A percentile compares a stretch with the other conserved stretches of the same genome.
These are phyloP conservation scores for Tadarida brasiliensis DNA, from an alignment of 2,797 vertebrate species.

Conservation along the genomic window DNA sequence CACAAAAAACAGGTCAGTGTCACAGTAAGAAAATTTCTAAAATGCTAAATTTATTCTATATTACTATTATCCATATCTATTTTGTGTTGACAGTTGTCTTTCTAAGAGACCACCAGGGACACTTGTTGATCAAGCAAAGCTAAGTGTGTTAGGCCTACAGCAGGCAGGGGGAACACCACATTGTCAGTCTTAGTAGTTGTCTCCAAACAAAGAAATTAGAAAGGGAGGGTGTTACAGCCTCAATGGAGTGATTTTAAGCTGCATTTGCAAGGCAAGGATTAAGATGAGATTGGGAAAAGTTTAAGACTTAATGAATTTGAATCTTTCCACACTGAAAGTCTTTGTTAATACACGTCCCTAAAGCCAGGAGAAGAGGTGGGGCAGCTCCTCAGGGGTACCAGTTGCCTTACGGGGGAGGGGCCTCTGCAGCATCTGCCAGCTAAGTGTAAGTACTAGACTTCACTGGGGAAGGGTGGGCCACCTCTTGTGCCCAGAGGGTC, in stretches of 20 bases:
- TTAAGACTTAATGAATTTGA: background rate
- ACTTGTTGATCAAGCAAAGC: background rate
- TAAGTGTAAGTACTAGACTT: background rate
- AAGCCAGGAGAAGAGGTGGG: background rate
- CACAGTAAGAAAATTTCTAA: background rate
- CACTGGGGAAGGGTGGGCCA: background rate
- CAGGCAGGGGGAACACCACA: background rate
- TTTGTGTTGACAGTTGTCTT: background rate
- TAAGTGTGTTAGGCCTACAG: background rate
- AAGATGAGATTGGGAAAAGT: background rate
- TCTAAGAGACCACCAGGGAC: background rate
- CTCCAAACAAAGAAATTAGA: background rate
- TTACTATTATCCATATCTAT: background rate
- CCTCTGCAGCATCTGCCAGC: background rate
- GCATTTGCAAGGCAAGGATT: background rate
- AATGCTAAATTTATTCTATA: background rate
- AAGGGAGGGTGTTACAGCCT: background rate
- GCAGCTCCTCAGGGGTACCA: background rate
- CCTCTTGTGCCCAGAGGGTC: background rate
- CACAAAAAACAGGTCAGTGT: background rate
- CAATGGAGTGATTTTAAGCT: background rate
- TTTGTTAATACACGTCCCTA: background rate
- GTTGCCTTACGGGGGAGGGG: accelerated
- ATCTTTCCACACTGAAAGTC: background rate
- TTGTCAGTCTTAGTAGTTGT: background rate